phyloP scores from a whole-genome alignment of 2,797 vertebrate species.

The Botia kubotai region DNA sequence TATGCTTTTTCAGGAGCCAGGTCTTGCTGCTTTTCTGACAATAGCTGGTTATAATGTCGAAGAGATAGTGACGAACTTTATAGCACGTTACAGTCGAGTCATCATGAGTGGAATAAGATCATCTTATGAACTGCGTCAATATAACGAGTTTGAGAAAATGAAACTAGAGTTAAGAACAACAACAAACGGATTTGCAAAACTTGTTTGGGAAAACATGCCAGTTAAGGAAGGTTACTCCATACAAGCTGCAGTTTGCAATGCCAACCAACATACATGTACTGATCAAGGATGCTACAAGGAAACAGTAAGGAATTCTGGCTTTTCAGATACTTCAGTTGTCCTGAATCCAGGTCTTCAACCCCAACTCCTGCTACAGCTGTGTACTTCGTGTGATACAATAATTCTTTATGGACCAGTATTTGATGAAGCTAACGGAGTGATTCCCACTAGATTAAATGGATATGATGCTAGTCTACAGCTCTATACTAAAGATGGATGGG shows the following conservation, averaged over 20 bases:
- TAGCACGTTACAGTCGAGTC: background rate
- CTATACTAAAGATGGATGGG: background rate
- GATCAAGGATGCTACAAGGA: background rate
- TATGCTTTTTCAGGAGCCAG: background rate
- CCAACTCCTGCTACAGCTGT: background rate
- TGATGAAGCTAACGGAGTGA: background rate
- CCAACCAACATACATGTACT: background rate
- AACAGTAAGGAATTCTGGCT: background rate
- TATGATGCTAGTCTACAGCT: background rate
- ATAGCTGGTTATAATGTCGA: background rate
- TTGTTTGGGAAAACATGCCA: background rate
- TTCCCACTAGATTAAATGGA: background rate
- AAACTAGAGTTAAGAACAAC: background rate
- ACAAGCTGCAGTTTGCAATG: background rate
- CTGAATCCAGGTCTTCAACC: background rate
- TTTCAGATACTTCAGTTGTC: background rate
- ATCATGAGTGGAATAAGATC: background rate
- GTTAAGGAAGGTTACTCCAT: too few species aligned
- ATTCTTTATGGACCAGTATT: slow-evolving; percentile 9
- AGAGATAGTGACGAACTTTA: too few species aligned
- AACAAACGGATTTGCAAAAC: background rate
- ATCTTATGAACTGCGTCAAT: background rate
- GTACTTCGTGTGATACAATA: background rate
- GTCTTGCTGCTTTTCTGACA: background rate
- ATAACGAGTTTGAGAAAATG: background rate